Evolutionary conservation across 2,888 invertebrate species (phyloP).

Genomic region (Rutpela maculata): DNA sequence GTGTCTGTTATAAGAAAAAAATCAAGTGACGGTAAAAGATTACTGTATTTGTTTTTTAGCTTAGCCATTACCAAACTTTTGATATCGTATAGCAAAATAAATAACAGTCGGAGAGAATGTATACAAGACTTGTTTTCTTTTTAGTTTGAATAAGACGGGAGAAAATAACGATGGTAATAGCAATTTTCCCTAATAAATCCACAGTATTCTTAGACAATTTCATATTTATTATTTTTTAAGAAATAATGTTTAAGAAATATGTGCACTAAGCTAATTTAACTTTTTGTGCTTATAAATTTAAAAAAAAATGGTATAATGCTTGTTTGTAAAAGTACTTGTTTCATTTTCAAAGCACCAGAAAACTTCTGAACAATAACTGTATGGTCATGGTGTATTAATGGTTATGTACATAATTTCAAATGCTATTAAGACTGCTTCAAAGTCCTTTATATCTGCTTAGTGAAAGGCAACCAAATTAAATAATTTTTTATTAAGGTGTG

Average conservation of each 20-base stretch:
- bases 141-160: background rate
- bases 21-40: no score
- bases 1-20: no score
- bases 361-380: constrained; percentile 57
- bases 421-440: constrained; percentile 65
- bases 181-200: background rate
- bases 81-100: background rate
- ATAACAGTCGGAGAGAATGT: background rate
- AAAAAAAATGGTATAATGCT: constrained; percentile 54
- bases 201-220: constrained; percentile 14
- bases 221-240: constrained; percentile 18
- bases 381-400: constrained; percentile 57
- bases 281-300: constrained; percentile 52
- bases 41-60: no score
- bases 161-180: background rate
- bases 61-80: background rate
- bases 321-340: constrained; percentile 45
- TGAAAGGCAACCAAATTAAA: constrained; percentile 64
- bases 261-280: constrained; percentile 48
- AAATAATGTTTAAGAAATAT: constrained; percentile 4
- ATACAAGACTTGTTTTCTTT: background rate
- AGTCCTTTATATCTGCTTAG: constrained; percentile 66
- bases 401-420: constrained; percentile 62
- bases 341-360: constrained; percentile 59
- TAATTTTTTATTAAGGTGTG: constrained; percentile 55